These are phyloP conservation scores for Drosophila eugracilis DNA, from an alignment of 1,140 invertebrate genomes.

Conservation along the genomic window DNA sequence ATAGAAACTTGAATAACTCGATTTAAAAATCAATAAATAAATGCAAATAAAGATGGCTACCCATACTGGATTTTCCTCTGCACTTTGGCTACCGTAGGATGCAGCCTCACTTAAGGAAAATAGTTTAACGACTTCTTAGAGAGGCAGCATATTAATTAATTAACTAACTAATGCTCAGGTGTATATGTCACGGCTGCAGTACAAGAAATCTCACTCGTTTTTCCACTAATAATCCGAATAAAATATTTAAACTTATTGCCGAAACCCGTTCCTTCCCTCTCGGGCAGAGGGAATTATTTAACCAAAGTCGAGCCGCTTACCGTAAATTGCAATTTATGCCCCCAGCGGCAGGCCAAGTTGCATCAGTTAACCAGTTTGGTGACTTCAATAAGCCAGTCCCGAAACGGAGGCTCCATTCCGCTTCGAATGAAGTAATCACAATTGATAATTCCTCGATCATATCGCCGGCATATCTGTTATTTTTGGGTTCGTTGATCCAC, in stretches of 20 bases:
- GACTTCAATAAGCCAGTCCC: background rate
- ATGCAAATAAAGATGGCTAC: background rate
- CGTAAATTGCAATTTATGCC: constrained; percentile 75
- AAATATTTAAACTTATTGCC: constrained; percentile 57
- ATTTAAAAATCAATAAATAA: background rate
- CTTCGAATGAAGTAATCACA: constrained; percentile 58
- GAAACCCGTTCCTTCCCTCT: constrained; percentile 60
- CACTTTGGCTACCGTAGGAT: background rate
- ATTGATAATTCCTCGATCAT: constrained; percentile 33
- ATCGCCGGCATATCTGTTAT: constrained; percentile 27
- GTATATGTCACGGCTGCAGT: background rate
- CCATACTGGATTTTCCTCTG: background rate
- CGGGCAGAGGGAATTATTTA: constrained; percentile 39
- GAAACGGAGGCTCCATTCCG: constrained; percentile 36
- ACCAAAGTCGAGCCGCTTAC: constrained; percentile 56
- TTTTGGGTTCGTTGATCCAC: constrained; percentile 65
- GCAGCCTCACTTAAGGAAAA: background rate
- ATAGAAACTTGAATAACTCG: background rate
- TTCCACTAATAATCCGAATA: constrained; percentile 21
- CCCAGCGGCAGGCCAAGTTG: constrained; percentile 47
- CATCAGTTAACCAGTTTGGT: constrained; percentile 32
- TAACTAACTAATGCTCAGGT: constrained; percentile 24
- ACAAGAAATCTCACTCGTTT: constrained; percentile 15
- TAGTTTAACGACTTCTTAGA: constrained; percentile 9
- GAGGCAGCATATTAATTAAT: constrained; percentile 11